Conservation (phyloP, 2,113 vertebrate genomes). For the Morone chrysops region DNA sequence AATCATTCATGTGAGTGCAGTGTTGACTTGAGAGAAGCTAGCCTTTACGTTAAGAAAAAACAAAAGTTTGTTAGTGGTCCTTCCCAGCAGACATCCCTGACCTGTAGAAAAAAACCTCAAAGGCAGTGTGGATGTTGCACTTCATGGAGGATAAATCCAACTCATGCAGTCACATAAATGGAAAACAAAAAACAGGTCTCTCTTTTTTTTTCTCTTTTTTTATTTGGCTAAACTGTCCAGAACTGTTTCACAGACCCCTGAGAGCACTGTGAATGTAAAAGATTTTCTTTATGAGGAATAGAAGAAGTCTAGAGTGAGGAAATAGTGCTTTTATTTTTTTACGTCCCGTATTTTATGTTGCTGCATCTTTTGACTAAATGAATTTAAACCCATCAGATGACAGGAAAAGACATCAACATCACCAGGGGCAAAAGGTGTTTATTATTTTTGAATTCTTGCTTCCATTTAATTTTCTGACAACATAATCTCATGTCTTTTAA, state of each 20-base stretch:
- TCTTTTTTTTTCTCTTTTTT: constrained; percentile 1
- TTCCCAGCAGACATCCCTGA: not conserved
- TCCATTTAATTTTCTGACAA: constrained; percentile 29
- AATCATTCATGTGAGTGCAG: not conserved
- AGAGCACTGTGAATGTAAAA: constrained; percentile 45
- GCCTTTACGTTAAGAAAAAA: not conserved
- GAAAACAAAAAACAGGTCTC: constrained; percentile 29
- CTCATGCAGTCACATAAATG: constrained; percentile 41
- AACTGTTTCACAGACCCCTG: constrained; percentile 48
- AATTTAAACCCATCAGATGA: constrained; percentile 24
- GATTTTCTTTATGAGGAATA: constrained; percentile 33
- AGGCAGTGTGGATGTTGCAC: not conserved
- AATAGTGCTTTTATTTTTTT: not conserved
- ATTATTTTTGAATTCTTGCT: not conserved
- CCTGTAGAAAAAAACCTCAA: constrained; percentile 27
- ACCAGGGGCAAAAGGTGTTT: not conserved
- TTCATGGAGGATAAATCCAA: constrained; percentile 57
- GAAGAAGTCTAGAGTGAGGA: not conserved
- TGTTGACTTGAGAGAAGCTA: not conserved
- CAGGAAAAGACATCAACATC: constrained; percentile 24
- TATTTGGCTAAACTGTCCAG: constrained; percentile 50
- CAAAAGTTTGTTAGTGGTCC: not conserved
- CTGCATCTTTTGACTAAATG: not conserved
- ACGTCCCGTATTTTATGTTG: not conserved
- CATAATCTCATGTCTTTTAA: constrained; percentile 29